Percentiles rank a stretch among this genome's conserved stretches.
phyloP scores from a whole-genome alignment of 2,113 vertebrate species.

The Sakesphorus luctuosus region DNA sequence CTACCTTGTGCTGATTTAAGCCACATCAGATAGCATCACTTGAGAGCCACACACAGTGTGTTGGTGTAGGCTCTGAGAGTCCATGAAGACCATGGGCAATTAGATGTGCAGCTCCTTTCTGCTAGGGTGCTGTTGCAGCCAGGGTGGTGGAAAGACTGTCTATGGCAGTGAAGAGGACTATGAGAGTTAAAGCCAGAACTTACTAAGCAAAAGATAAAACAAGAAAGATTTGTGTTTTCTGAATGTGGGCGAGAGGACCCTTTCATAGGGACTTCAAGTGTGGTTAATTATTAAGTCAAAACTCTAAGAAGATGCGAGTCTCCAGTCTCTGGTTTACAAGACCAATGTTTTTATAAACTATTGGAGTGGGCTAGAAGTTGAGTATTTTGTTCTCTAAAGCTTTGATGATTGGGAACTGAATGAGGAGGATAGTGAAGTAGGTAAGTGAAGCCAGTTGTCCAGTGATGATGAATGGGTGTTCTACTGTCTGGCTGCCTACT shows the following conservation, averaged over 20 bases:
- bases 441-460: no score
- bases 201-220: background rate
- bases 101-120: background rate
- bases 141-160: background rate
- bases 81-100: fast-evolving
- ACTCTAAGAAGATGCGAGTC: no score
- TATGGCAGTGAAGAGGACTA: background rate
- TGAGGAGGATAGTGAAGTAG: no score
- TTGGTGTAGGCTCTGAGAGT: background rate
- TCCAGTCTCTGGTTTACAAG: no score
- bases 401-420: no score
- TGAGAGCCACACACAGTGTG: fast-evolving
- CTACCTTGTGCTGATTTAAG: background rate
- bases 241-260: background rate
- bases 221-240: background rate
- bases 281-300: no score
- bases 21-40: background rate
- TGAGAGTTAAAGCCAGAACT: background rate
- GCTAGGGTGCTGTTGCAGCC: background rate
- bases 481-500: no score
- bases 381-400: no score
- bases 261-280: background rate
- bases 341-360: no score
- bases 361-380: no score
- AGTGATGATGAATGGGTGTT: no score